phyloP scores from a whole-genome alignment of 2,113 vertebrate species.

The Sigmodon hispidus region DNA sequence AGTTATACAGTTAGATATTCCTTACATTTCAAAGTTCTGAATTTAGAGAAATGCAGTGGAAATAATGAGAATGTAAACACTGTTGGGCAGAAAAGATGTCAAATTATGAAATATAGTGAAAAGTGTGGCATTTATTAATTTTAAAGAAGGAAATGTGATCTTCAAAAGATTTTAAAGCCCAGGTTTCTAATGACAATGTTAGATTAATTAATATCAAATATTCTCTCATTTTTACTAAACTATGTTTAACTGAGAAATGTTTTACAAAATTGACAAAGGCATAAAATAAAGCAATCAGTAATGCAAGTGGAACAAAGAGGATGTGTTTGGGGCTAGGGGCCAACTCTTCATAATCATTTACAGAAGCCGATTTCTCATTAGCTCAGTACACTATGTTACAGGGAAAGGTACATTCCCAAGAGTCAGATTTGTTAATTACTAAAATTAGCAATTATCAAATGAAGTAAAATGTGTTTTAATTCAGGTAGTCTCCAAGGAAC shows the following conservation, averaged over 20 bases:
- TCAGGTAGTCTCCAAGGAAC: constrained; percentile 55
- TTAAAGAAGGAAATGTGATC: neutral
- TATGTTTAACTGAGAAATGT: constrained; percentile 31
- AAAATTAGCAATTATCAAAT: constrained; percentile 74
- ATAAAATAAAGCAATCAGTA: constrained; percentile 54
- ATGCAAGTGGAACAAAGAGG: constrained; percentile 31
- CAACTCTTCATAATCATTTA: constrained; percentile 50
- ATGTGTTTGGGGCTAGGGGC: constrained; percentile 10
- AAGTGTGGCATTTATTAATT: neutral
- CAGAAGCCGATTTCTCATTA: constrained; percentile 66
- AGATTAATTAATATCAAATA: neutral
- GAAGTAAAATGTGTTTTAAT: constrained; percentile 72
- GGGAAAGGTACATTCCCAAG: constrained; percentile 50
- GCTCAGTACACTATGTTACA: constrained; percentile 50
- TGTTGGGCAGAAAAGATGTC: neutral
- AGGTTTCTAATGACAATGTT: neutral
- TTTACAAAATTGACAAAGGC: constrained; percentile 56
- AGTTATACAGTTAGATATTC: accelerated
- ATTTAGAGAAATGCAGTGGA: neutral
- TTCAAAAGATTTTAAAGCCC: neutral
- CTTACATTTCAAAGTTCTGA: neutral
- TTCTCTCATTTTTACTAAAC: constrained; percentile 6
- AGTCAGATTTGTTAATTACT: constrained; percentile 73
- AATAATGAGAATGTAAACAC: neutral
- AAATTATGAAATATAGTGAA: neutral